Evolutionary conservation across 2,797 vertebrate genomes (phyloP), one percentile per base, ranked within the genome.

Genomic region (Rhabdomys pumilio): DNA sequence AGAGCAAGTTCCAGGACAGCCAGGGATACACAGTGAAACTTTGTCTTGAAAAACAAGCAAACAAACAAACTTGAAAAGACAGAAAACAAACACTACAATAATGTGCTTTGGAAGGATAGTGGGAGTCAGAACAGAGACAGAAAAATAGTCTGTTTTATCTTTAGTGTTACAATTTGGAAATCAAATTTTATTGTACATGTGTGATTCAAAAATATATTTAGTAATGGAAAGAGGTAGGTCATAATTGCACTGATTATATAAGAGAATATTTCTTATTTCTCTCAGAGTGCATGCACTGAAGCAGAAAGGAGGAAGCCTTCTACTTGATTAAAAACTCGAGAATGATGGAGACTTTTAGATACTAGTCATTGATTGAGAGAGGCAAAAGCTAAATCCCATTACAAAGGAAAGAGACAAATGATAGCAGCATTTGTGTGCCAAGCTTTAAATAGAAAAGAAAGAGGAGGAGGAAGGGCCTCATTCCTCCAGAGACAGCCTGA

Each of bases 191-290:
- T 75, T 55, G 86, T 81, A 72, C 10, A 44, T 38, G 34, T 50
- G 11, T 77, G 31, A 88, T 69, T 95, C 9, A 31, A 61, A 83
- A 92, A 63, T 73, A 12, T 29, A 9, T 81, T 90, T 96, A 95
- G 14, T 65, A 77, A 86, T 85, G 57, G 34, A 17, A 57, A 93
- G 67, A 82, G 67, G 26, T 85, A 97, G 75, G n/a, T 89, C 88
- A 67, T 87, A 80, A 76, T 24, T 85, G 2, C 44, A 13, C 1
- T 81, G 41, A 10, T 44, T 94, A 57, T 55, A 19, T 67, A 89
- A 41, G 9, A 84, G n/a, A 90, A 17, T 81, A 90, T 29, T 38
- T 19, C 31, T 31, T n/a, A 6, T 73, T 34, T 38, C 31, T 8
- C 76, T 77, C 44, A 76, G 73, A 75, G 75, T 26, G 6, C 44